Evolutionary conservation across 2,888 invertebrate genomes (phyloP).

Genomic region (Parnassius smintheus): DNA sequence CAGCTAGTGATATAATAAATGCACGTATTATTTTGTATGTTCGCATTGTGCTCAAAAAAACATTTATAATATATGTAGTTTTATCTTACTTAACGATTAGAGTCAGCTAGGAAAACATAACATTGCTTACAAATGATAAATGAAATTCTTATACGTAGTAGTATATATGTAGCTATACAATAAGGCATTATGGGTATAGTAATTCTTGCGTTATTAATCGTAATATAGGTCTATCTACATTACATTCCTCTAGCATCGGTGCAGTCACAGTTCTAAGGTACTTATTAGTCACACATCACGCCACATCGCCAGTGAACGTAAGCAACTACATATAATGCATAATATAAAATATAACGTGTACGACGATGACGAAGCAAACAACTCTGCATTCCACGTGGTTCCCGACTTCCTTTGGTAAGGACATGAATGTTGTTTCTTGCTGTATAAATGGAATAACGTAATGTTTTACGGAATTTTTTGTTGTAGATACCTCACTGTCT

Average conservation of each 20-base stretch:
- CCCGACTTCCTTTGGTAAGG: slow-evolving; percentile 33
- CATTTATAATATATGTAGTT: slow-evolving; percentile 7
- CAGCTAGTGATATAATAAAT: too few species aligned
- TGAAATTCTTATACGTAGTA: slow-evolving; percentile 5
- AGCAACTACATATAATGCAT: slow-evolving; percentile 9
- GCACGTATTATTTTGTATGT: too few species aligned
- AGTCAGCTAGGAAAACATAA: slow-evolving; percentile 7
- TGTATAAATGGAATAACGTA: slow-evolving; percentile 16
- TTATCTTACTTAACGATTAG: slow-evolving; percentile 14
- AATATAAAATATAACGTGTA: slow-evolving; percentile 18
- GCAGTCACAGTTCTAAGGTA: slow-evolving; percentile 29
- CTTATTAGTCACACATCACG: slow-evolving; percentile 42
- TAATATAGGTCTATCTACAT: not conserved
- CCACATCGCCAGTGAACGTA: slow-evolving; percentile 34
- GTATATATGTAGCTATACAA: slow-evolving; percentile 1
- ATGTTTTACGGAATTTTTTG: slow-evolving; percentile 10
- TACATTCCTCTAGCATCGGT: slow-evolving; percentile 15
- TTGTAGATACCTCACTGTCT: slow-evolving; percentile 2
- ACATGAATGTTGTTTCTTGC: slow-evolving; percentile 27
- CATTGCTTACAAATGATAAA: slow-evolving; percentile 19
- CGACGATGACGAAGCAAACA: slow-evolving; percentile 38
- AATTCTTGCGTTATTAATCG: slow-evolving; percentile 8
- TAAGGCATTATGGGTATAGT: slow-evolving; percentile 4
- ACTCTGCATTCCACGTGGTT: slow-evolving; percentile 41
- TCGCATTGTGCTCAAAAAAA: not conserved